phyloP scores from a whole-genome alignment of 2,888 invertebrate genomes.

The Lissonota sp. region DNA sequence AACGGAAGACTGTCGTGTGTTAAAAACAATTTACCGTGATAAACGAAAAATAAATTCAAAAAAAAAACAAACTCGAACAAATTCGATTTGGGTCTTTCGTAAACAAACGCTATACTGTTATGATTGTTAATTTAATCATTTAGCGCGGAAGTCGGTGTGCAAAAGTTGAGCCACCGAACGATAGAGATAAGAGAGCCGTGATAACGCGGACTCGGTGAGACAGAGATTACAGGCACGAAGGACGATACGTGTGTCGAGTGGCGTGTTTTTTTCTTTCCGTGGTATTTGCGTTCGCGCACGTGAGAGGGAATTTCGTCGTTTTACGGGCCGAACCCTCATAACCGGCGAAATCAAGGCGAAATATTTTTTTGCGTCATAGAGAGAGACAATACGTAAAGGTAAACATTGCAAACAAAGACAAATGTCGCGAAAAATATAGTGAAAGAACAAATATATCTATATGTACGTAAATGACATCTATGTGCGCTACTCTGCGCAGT shows the following conservation, averaged over 20 bases:
- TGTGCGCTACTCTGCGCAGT: constrained; percentile 58
- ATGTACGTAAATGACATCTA: constrained; percentile 18
- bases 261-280: not conserved
- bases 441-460: not conserved
- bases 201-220: not conserved
- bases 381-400: not conserved
- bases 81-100: not conserved
- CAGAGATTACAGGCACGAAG: not conserved
- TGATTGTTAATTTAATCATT: not conserved
- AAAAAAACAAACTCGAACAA: too few species aligned
- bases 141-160: too few species aligned
- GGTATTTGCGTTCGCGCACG: constrained; percentile 36
- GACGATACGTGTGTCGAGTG: not conserved
- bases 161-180: not conserved
- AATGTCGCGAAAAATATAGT: not conserved
- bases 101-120: not conserved
- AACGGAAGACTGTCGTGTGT: not conserved
- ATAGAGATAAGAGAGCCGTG: constrained; percentile 30
- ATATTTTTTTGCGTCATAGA: not conserved
- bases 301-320: constrained; percentile 47
- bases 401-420: not conserved
- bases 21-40: not conserved
- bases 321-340: constrained; percentile 2
- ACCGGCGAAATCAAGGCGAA: not conserved
- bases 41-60: not conserved